phyloP scores from a whole-genome alignment of 1,140 invertebrate genomes.

The Hyposmocoma kahamanoa region DNA sequence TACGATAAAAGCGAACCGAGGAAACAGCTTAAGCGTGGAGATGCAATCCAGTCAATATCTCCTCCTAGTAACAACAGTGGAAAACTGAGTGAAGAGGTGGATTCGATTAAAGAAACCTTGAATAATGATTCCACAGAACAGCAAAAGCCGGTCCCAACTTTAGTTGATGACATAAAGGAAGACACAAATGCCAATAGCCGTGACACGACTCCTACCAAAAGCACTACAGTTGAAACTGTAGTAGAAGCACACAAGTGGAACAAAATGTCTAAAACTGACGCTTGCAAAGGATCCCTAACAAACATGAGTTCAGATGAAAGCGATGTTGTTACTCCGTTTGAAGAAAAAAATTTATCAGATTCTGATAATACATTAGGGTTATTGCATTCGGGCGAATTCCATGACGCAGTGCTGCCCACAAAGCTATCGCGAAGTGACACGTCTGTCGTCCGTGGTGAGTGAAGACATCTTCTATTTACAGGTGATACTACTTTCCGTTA shows the following conservation, averaged over 20 bases:
- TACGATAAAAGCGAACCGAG: slow-evolving; percentile 54
- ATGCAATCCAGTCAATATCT: slow-evolving; percentile 62
- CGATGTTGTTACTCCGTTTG: slow-evolving; percentile 52
- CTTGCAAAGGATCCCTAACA: slow-evolving; percentile 9
- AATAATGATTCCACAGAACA: slow-evolving; percentile 15
- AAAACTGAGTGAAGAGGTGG: slow-evolving; percentile 56
- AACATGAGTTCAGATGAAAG: slow-evolving; percentile 42
- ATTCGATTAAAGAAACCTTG: slow-evolving; percentile 45
- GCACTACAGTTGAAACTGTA: slow-evolving; percentile 16
- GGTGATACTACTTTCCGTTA: slow-evolving; percentile 67
- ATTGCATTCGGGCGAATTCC: slow-evolving; percentile 58
- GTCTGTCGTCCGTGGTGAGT: slow-evolving; percentile 68
- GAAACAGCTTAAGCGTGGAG: slow-evolving; percentile 60
- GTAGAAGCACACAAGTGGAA: slow-evolving; percentile 10
- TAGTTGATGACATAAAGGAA: background rate
- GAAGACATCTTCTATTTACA: slow-evolving; percentile 68
- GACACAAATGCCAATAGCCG: background rate
- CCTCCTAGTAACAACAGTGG: slow-evolving; percentile 65
- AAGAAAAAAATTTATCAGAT: slow-evolving; percentile 7
- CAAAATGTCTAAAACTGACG: background rate
- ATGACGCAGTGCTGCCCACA: slow-evolving; percentile 56
- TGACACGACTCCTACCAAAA: slow-evolving; percentile 15
- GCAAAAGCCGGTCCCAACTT: slow-evolving; percentile 4
- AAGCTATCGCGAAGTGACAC: slow-evolving; percentile 52
- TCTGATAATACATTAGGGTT: slow-evolving; percentile 23